Conservation (phyloP, 2,797 vertebrate species). For the Ciconia nigra region DNA sequence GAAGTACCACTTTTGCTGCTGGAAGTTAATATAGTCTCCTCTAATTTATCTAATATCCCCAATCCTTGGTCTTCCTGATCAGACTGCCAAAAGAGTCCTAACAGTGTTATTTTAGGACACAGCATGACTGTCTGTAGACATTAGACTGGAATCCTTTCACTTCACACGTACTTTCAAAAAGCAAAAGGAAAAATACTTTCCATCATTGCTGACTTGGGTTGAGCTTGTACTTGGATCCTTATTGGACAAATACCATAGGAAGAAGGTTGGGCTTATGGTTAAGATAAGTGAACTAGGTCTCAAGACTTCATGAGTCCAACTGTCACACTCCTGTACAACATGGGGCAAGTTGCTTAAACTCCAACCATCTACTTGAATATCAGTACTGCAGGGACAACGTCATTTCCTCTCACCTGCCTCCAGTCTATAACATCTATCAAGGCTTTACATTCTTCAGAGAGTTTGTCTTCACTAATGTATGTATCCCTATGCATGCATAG, state of each 20-base stretch:
- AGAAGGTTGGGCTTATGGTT: background rate
- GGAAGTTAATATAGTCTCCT: background rate
- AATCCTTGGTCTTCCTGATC: background rate
- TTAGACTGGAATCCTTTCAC: background rate
- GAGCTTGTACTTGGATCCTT: background rate
- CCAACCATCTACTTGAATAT: background rate
- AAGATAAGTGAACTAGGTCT: background rate
- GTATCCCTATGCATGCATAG: background rate
- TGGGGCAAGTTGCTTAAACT: background rate
- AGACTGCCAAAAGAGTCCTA: background rate
- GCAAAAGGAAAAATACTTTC: background rate
- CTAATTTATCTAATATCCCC: background rate
- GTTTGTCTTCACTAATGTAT: background rate
- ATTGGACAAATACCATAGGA: background rate
- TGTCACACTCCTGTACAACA: background rate
- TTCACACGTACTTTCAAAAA: background rate
- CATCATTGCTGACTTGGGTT: background rate
- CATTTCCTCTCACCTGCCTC: background rate
- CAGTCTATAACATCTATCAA: background rate
- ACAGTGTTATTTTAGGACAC: background rate
- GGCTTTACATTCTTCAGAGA: background rate
- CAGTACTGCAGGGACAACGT: background rate
- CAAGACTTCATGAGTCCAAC: background rate
- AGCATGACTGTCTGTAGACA: background rate
- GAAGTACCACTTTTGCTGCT: background rate